These are phyloP conservation scores for Catostylus mosaicus DNA, from an alignment of 30 jellyfish, hydroid and myxozoan genomes.

Conservation along the genomic window DNA sequence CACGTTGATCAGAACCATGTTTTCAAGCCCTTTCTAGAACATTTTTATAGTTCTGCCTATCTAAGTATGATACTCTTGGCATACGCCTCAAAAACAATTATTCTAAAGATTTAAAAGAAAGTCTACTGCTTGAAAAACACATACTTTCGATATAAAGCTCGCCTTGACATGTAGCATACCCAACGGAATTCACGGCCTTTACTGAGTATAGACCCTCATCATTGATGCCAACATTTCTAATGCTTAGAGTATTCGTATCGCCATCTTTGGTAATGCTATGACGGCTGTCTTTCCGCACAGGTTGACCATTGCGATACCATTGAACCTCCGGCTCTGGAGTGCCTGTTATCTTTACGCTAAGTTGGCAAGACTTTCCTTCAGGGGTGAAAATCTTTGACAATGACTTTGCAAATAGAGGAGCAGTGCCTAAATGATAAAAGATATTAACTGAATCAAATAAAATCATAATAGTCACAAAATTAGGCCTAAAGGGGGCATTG, in stretches of 20 bases:
- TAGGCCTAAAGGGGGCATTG: too few species aligned
- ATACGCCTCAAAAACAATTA: too few species aligned
- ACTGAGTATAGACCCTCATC: conserved; percentile 98
- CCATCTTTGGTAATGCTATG: conserved; percentile 72
- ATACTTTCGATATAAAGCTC: conserved; percentile 93
- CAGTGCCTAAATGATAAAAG: conserved; percentile 38
- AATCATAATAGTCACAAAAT: too few species aligned
- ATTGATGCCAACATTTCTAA: conserved; percentile 72
- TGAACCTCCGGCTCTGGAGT: conserved; percentile 87
- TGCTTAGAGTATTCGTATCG: conserved; percentile 47
- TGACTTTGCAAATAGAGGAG: conserved; percentile 72
- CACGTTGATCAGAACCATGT: too few species aligned
- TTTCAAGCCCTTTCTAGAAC: too few species aligned
- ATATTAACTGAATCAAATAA: too few species aligned
- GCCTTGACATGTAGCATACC: conserved; percentile 94
- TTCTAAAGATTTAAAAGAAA: background rate
- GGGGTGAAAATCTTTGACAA: conserved; percentile 52
- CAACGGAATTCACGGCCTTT: conserved; percentile 77
- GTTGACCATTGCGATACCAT: conserved; percentile 96
- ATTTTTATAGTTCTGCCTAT: too few species aligned
- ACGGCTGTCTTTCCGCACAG: conserved; percentile 85
- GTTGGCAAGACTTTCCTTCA: conserved; percentile 87
- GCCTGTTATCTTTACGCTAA: conserved; percentile 79
- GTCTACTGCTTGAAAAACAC: conserved; percentile 5
- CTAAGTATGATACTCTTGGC: too few species aligned